Evolutionary conservation across 1,140 invertebrate species (phyloP).

Genomic region (Bombus affinis): DNA sequence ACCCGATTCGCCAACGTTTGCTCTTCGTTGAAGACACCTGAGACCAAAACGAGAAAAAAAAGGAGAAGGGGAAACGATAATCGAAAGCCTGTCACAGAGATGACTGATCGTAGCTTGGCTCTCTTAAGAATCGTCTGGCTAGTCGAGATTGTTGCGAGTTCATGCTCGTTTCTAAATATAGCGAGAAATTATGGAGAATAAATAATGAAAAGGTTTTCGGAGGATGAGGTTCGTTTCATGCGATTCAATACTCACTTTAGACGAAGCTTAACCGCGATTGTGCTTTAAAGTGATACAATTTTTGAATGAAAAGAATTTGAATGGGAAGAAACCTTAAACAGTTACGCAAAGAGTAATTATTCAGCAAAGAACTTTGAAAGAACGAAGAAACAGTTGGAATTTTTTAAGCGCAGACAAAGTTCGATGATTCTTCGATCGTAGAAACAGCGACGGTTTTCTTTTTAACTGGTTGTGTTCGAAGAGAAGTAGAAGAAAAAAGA

Average conservation of each 20-base stretch:
- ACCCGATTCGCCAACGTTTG: background rate
- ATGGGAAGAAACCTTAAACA: background rate
- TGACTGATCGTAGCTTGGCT: constrained; percentile 8
- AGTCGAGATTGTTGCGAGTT: background rate
- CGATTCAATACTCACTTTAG: background rate
- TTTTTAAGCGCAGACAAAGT: background rate
- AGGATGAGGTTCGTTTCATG: background rate
- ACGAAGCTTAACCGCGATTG: background rate
- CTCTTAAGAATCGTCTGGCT: background rate
- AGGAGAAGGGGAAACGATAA: background rate
- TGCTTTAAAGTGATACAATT: background rate
- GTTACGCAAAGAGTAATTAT: background rate
- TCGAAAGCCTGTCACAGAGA: constrained; percentile 7
- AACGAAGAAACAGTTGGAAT: background rate
- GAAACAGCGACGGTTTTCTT: background rate
- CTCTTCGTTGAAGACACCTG: background rate
- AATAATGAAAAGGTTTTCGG: background rate
- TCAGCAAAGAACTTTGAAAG: background rate
- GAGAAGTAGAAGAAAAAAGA: background rate
- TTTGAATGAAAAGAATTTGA: background rate
- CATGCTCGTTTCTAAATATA: background rate
- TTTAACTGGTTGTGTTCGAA: background rate
- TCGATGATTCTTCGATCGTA: background rate
- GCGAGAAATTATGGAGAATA: background rate
- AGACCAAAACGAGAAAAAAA: background rate